These are phyloP conservation scores for Drosophila suboccidentalis DNA, from an alignment of 2,888 invertebrate species.

Conservation along the genomic window DNA sequence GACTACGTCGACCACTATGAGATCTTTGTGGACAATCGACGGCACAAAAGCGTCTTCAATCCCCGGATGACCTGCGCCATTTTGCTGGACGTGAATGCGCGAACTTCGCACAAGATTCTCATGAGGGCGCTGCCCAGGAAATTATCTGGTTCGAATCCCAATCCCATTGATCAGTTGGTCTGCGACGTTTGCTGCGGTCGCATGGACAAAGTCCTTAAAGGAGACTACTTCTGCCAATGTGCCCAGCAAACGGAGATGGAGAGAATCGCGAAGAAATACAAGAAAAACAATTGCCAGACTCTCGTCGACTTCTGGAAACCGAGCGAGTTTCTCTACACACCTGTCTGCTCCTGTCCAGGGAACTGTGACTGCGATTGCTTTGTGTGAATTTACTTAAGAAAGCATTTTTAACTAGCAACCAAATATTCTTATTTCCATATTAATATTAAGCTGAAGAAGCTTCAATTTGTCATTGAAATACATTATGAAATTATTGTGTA, in stretches of 20 bases:
- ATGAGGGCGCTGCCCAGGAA: constrained; percentile 42
- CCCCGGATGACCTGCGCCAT: constrained; percentile 37
- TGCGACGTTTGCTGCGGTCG: constrained; percentile 42
- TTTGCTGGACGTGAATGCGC: constrained; percentile 54
- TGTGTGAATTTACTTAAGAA: not conserved
- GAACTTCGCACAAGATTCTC: constrained; percentile 33
- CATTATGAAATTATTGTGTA: not conserved
- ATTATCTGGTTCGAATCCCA: not conserved
- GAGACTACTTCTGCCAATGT: constrained; percentile 47
- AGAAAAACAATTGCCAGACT: constrained; percentile 23
- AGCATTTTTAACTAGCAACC: not conserved
- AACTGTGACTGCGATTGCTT: constrained; percentile 43
- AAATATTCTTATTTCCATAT: not conserved
- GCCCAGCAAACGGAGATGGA: constrained; percentile 12
- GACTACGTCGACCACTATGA: constrained; percentile 53
- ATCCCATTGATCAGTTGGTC: constrained; percentile 38
- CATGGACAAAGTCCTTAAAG: constrained; percentile 22
- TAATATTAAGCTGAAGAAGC: not conserved
- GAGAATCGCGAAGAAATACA: constrained; percentile 13
- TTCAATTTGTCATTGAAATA: not conserved
- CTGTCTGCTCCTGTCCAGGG: constrained; percentile 21
- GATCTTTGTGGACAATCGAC: constrained; percentile 51
- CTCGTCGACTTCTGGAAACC: constrained; percentile 65
- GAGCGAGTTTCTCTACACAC: constrained; percentile 64
- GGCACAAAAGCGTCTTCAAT: constrained; percentile 48